phyloP scores from a whole-genome alignment of 2,797 vertebrate genomes.

The Brachyalestes nurse region DNA sequence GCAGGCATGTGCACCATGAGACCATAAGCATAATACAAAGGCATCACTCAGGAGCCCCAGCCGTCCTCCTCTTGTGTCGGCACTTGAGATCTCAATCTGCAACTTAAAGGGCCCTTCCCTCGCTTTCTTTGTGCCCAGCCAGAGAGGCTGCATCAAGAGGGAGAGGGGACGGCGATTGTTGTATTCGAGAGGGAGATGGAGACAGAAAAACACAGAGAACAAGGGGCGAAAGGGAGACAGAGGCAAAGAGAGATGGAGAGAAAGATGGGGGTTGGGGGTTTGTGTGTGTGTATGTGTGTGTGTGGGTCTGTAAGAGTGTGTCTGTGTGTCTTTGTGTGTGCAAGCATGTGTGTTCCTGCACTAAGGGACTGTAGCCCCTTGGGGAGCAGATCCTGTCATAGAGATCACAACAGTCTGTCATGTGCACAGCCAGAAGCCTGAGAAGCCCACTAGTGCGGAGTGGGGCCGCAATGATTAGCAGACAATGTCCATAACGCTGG shows the following conservation, averaged over 20 bases:
- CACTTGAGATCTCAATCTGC: slow-evolving; percentile 60
- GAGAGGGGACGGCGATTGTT: slow-evolving; percentile 56
- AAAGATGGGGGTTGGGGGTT: slow-evolving; percentile 45
- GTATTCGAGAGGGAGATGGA: slow-evolving; percentile 60
- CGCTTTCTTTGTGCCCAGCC: slow-evolving; percentile 62
- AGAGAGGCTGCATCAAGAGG: slow-evolving; percentile 62
- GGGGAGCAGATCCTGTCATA: slow-evolving; percentile 77
- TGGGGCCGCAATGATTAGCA: slow-evolving; percentile 48
- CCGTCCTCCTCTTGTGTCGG: slow-evolving; percentile 63
- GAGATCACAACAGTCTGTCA: slow-evolving; percentile 80
- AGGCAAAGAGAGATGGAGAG: slow-evolving; percentile 45
- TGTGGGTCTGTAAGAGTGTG: slow-evolving; percentile 49
- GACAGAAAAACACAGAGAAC: slow-evolving; percentile 54
- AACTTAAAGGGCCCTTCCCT: slow-evolving; percentile 57
- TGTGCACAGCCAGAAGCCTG: slow-evolving; percentile 74
- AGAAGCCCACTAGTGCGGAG: slow-evolving; percentile 67
- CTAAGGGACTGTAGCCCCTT: slow-evolving; percentile 54
- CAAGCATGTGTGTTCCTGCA: slow-evolving; percentile 41
- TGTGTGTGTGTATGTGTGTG: slow-evolving; percentile 21
- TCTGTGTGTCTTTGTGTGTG: slow-evolving; percentile 34
- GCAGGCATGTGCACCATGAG: slow-evolving; percentile 57
- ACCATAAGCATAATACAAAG: slow-evolving; percentile 63
- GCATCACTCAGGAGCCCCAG: slow-evolving; percentile 57
- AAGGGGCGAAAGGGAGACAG: slow-evolving; percentile 40
- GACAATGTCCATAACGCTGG: background rate